phyloP scores from a whole-genome alignment of 37 sponge, comb jelly and placozoan genomes.

The Oscarella lobularis region DNA sequence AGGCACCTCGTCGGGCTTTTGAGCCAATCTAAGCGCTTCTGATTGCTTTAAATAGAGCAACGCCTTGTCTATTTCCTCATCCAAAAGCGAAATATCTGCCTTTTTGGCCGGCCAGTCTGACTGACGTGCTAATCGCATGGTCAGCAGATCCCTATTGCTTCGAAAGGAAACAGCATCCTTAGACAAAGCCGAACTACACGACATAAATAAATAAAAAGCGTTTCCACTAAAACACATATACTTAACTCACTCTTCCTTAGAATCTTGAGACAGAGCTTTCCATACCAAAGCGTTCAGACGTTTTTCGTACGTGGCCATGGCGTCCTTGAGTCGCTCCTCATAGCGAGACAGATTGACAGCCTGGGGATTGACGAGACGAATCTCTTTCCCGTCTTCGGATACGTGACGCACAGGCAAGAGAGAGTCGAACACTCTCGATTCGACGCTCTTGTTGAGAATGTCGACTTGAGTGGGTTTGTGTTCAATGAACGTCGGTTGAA shows the following conservation, averaged over 20 bases:
- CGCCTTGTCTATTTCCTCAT: not conserved
- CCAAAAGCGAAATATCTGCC: not conserved
- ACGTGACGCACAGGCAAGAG: not conserved
- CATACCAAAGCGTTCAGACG: too few species aligned
- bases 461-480: not conserved
- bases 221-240: too few species aligned
- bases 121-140: too few species aligned
- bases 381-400: not conserved
- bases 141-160: too few species aligned
- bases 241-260: too few species aligned
- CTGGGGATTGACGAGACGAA: constrained; percentile 8
- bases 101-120: not conserved
- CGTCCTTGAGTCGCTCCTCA: not conserved
- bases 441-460: not conserved
- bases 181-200: too few species aligned
- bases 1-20: not conserved
- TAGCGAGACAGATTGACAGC: not conserved
- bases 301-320: not conserved
- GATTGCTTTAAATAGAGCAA: not conserved
- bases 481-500: not conserved
- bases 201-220: too few species aligned
- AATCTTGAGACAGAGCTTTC: too few species aligned
- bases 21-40: not conserved
- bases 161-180: too few species aligned
- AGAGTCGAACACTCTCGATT: not conserved